Evolutionary conservation across 2,888 invertebrate species (phyloP).

Genomic region (Anaspis maculata): DNA sequence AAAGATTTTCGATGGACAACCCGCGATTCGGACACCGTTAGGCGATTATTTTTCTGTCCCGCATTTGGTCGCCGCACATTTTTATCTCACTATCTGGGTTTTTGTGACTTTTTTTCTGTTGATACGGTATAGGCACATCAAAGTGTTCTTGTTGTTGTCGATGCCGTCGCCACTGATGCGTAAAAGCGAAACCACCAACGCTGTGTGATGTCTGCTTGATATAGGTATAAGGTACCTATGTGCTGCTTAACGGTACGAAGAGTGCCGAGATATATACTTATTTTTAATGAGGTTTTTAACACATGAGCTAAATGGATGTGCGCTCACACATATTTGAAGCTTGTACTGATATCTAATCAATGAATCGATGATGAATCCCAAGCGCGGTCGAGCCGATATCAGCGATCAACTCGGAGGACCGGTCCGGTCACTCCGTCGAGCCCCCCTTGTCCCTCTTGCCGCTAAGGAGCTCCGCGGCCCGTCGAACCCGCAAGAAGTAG

Average conservation of each 20-base stretch:
- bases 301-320: constrained; percentile 27
- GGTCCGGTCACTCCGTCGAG: constrained; percentile 32
- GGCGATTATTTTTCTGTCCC: no score
- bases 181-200: no score
- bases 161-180: neutral
- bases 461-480: constrained; percentile 12
- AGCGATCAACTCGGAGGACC: constrained; percentile 32
- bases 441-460: constrained; percentile 19
- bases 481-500: constrained; percentile 16
- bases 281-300: constrained; percentile 31
- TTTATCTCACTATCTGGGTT: no score
- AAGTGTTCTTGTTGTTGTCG: neutral
- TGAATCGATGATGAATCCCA: constrained; percentile 40
- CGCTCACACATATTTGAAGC: constrained; percentile 35
- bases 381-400: constrained; percentile 34
- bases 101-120: no score
- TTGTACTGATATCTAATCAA: constrained; percentile 39
- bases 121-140: no score
- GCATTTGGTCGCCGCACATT: no score
- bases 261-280: no score
- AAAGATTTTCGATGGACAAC: no score
- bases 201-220: no score
- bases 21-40: no score
- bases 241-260: no score
- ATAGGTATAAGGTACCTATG: no score